These are phyloP conservation scores for Falcaria lacertinaria DNA, from an alignment of 2,888 invertebrate genomes.

Conservation along the genomic window DNA sequence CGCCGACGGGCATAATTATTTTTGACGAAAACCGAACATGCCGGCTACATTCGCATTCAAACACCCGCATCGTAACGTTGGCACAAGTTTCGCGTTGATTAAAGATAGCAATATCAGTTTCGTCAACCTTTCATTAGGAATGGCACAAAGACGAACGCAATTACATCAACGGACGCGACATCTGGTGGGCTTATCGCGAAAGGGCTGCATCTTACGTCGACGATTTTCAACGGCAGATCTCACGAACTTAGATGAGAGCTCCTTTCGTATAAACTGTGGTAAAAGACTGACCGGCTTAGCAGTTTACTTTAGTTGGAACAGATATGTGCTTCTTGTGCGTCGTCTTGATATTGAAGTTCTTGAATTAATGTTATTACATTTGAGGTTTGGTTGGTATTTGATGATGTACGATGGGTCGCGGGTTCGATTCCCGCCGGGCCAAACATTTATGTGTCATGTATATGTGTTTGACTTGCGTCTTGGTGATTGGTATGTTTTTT, in stretches of 20 bases:
- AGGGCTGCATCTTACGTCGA: conserved; percentile 66
- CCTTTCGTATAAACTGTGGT: conserved; percentile 4
- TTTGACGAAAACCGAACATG: conserved; percentile 21
- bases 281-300: conserved; percentile 1
- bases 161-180: conserved; percentile 66
- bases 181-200: conserved; percentile 70
- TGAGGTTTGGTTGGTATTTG: too few species aligned
- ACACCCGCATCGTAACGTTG: conserved; percentile 61
- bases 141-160: conserved; percentile 69
- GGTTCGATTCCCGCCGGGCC: too few species aligned
- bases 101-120: conserved; percentile 77
- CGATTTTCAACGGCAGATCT: conserved; percentile 26
- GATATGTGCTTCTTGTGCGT: neutral
- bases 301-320: conserved; percentile 5
- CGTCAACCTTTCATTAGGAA: conserved; percentile 72
- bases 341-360: conserved; percentile 3
- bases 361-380: too few species aligned
- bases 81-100: conserved; percentile 71
- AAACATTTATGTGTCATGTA: too few species aligned
- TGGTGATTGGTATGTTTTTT: too few species aligned
- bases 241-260: conserved; percentile 16
- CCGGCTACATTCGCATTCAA: conserved; percentile 44
- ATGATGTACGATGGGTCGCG: too few species aligned
- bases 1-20: conserved; percentile 5
- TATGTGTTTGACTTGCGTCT: too few species aligned